phyloP scores from a whole-genome alignment of 2,797 vertebrate species.

The Cetoscarus ocellatus region DNA sequence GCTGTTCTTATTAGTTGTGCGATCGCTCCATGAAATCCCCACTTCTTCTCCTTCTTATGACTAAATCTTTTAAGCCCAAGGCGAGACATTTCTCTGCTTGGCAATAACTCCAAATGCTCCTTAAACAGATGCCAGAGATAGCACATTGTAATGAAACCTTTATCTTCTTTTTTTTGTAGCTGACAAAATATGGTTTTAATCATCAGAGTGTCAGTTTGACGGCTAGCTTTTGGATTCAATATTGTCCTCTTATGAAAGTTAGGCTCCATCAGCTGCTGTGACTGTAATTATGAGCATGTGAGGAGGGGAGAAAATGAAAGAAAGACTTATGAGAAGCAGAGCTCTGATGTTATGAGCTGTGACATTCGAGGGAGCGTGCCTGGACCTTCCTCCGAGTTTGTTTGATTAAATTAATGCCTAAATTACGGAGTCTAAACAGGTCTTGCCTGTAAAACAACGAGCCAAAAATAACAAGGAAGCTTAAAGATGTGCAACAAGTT shows the following conservation, averaged over 20 bases:
- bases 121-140: slow-evolving; percentile 21
- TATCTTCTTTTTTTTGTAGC: not conserved
- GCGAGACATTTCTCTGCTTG: slow-evolving; percentile 42
- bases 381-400: slow-evolving; percentile 42
- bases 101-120: slow-evolving; percentile 9
- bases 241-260: slow-evolving; percentile 21
- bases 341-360: slow-evolving; percentile 74
- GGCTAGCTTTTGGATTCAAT: slow-evolving; percentile 27
- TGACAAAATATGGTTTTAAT: slow-evolving; percentile 39
- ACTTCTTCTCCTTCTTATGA: slow-evolving; percentile 20
- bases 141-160: slow-evolving; percentile 4
- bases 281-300: slow-evolving; percentile 18
- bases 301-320: not conserved
- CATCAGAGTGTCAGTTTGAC: slow-evolving; percentile 27
- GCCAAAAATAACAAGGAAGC: slow-evolving; percentile 13
- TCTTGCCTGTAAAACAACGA: slow-evolving; percentile 22
- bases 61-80: slow-evolving; percentile 43
- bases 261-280: slow-evolving; percentile 28
- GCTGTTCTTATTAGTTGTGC: slow-evolving; percentile 54
- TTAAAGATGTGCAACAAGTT: slow-evolving; percentile 23
- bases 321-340: slow-evolving; percentile 42
- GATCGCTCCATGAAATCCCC: slow-evolving; percentile 43
- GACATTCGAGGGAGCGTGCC: slow-evolving; percentile 75
- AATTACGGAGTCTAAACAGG: slow-evolving; percentile 66
- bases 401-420: slow-evolving; percentile 56